Evolutionary conservation across 2,888 invertebrate genomes (phyloP), one percentile per base, ranked within the genome.

Genomic region (Agriopis aurantiaria): DNA sequence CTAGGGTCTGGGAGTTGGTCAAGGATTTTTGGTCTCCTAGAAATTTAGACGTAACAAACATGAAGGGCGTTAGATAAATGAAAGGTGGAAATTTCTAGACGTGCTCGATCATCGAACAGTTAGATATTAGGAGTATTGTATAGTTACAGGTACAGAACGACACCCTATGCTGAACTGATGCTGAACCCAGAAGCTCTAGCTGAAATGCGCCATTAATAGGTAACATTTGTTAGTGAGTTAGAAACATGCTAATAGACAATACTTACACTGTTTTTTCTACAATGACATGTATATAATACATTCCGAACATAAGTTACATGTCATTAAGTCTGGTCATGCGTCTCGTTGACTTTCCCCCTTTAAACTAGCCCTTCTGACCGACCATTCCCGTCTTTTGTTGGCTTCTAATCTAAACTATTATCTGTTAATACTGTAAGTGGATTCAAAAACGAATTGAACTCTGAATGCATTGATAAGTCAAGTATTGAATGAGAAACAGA

Each of bases 331-430:
- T 53, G 62, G 62, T 62, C 41, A 51, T 41, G 48, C 49, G n/a
- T 17, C 56, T 46, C n/a, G 41, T 69, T 69, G 61, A 65, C 61
- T 61, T 33, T 58, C 23, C 56, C 62, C 61, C 65, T 52, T 55
- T 60, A 53, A 53, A 17, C 46, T 49, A 45, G 41, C 61, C 53
- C 69, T 51, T 61, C 61, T 56, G 60, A 59, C 53, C 53, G 41
- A 55, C 65, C 49, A 43, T 52, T 63, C 59, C 59, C 5, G 49
- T 57, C 43, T 59, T 57, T 64, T 48, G 41, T 41, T 45, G 40
- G 71, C 71, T 71, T 71, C 71, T 71, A 62, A 69, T 60, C 62
- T 56, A 65, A 59, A 62, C 53, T 53, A 62, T 46, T 68, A 56
- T 61, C 49, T 66, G 46, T 61, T 68, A 67, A 71, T 60, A 58